phyloP scores from a whole-genome alignment of 2,797 vertebrate genomes.

The Pseudochromis fuscus region DNA sequence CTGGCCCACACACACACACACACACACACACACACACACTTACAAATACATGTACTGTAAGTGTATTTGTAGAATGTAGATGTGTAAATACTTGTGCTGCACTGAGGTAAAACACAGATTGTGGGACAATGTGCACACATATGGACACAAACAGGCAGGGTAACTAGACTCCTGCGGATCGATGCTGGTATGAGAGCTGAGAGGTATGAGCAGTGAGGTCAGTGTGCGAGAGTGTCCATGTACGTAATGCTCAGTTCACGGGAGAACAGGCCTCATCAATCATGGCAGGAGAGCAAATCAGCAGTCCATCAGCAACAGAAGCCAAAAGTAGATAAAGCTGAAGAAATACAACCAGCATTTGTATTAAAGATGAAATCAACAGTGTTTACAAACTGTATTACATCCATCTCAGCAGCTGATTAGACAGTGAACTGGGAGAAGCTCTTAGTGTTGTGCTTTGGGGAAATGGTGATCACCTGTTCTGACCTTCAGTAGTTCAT shows the following conservation, averaged over 20 bases:
- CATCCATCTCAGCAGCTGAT: slow-evolving; percentile 4
- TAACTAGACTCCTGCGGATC: slow-evolving; percentile 47
- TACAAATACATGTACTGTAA: slow-evolving; percentile 34
- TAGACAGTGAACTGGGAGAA: background rate
- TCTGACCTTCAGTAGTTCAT: slow-evolving; percentile 1
- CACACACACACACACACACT: slow-evolving; percentile 18
- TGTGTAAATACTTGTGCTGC: slow-evolving; percentile 49
- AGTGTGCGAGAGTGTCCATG: slow-evolving; percentile 39
- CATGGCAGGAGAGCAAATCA: slow-evolving; percentile 47
- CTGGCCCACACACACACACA: slow-evolving; percentile 51
- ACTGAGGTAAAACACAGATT: slow-evolving; percentile 26
- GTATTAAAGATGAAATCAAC: slow-evolving; percentile 12
- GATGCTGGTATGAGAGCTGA: slow-evolving; percentile 46
- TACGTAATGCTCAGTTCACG: slow-evolving; percentile 31
- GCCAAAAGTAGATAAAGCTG: slow-evolving; percentile 36
- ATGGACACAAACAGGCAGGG: slow-evolving; percentile 13
- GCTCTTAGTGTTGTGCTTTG: background rate
- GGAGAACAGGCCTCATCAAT: slow-evolving; percentile 52
- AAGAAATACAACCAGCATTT: background rate
- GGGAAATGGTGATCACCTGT: slow-evolving; percentile 12
- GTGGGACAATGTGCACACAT: slow-evolving; percentile 18
- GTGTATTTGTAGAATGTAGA: too few species aligned
- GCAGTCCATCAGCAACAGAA: slow-evolving; percentile 55
- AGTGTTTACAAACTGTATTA: background rate
- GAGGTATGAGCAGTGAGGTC: slow-evolving; percentile 48